Evolutionary conservation across 2,113 vertebrate species (phyloP).

Genomic region (Cricetomys ansorgei): DNA sequence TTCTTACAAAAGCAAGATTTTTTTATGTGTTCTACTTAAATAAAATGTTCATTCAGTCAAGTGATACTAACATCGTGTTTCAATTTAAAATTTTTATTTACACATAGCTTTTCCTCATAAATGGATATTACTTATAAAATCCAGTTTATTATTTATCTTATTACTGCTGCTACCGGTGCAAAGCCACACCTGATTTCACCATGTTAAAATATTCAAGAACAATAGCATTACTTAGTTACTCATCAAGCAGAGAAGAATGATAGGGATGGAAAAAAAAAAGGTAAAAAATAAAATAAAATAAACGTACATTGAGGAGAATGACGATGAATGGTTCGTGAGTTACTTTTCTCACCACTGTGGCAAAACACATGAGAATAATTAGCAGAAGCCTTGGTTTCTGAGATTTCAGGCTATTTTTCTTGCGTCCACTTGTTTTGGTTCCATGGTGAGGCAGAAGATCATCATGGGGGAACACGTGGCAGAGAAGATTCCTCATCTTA

Average conservation of each 20-base stretch:
- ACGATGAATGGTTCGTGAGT: neutral
- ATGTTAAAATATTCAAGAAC: neutral
- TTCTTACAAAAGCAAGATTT: slow-evolving; percentile 12
- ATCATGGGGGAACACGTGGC: neutral
- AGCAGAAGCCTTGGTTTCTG: neutral
- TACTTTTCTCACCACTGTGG: neutral
- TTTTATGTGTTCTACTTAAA: slow-evolving; percentile 49
- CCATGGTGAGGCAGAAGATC: neutral
- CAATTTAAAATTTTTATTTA: slow-evolving; percentile 36
- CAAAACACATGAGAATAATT: neutral
- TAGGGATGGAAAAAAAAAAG: neutral
- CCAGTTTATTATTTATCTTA: neutral
- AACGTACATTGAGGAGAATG: neutral
- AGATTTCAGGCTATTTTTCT: neutral
- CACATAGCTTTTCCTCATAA: neutral
- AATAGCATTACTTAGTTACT: neutral
- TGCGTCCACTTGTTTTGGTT: neutral
- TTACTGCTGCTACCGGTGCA: neutral
- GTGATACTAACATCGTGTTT: slow-evolving; percentile 53
- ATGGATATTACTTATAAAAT: neutral
- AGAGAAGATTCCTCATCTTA: too few species aligned
- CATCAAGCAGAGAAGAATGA: neutral
- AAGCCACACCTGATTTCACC: neutral
- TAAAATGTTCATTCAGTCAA: neutral
- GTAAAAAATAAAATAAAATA: neutral